Evolutionary conservation across 1,140 invertebrate species (phyloP).

Genomic region (Microplitis mediator): DNA sequence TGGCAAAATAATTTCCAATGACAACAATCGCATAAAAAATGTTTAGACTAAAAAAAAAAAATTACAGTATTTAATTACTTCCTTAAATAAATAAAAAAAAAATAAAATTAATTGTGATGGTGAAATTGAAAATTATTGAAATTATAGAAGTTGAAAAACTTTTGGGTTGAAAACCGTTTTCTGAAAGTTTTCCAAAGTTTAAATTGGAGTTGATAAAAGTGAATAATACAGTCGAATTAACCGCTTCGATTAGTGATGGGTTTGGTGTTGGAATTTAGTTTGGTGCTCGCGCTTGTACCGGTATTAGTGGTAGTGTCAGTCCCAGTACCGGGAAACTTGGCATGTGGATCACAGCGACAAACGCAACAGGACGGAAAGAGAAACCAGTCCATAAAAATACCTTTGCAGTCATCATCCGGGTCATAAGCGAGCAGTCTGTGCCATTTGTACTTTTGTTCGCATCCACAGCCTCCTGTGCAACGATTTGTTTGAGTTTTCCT

Average conservation of each 20-base stretch:
- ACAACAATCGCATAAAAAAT: not conserved
- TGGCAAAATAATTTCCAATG: not conserved
- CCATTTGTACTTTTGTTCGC: constrained; percentile 89
- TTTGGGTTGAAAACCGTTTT: not conserved
- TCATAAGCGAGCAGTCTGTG: constrained; percentile 89
- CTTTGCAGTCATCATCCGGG: constrained; percentile 90
- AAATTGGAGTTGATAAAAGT: not conserved
- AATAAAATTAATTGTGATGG: no score
- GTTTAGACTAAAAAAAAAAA: not conserved
- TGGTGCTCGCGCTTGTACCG: no score
- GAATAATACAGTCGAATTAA: not conserved
- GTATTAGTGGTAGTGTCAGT: not conserved
- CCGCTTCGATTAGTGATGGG: not conserved
- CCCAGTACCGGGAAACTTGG: constrained; percentile 17
- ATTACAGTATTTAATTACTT: not conserved
- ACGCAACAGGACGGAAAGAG: constrained; percentile 92
- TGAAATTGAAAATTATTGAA: no score
- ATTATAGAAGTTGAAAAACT: no score
- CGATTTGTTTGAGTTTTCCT: constrained; percentile 78
- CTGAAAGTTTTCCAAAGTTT: not conserved
- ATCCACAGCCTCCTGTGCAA: constrained; percentile 83
- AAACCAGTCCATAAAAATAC: constrained; percentile 96
- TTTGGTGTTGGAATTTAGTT: no score
- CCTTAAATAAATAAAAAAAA: no score
- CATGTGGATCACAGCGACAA: constrained; percentile 75